phyloP scores from a whole-genome alignment of 1,140 invertebrate species.

The Zaprionus lachaisei region DNA sequence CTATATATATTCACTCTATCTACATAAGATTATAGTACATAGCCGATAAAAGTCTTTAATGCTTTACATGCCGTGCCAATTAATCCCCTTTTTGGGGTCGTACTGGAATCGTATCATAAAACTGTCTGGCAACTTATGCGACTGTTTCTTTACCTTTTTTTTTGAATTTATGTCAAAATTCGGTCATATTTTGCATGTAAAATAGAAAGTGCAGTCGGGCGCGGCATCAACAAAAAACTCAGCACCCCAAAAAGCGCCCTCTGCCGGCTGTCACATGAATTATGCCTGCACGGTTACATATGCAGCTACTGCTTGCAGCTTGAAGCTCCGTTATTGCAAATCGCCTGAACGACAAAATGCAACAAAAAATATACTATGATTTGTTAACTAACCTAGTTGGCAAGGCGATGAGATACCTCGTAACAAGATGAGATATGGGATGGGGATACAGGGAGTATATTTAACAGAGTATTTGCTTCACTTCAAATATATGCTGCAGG shows the following conservation, averaged over 20 bases:
- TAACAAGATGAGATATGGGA: not conserved
- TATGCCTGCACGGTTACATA: slow-evolving; percentile 66
- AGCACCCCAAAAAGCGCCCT: slow-evolving; percentile 28
- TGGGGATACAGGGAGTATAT: not conserved
- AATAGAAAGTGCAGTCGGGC: slow-evolving; percentile 49
- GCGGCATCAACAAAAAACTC: not conserved
- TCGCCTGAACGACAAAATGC: slow-evolving; percentile 35
- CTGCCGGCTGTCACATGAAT: slow-evolving; percentile 67
- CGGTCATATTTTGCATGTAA: slow-evolving; percentile 59
- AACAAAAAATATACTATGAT: not conserved
- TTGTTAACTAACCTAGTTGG: not conserved
- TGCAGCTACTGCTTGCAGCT: slow-evolving; percentile 26
- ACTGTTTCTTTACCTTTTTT: not conserved
- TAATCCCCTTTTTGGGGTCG: not conserved
- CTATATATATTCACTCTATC: no score
- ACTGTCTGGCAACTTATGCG: not conserved
- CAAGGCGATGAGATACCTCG: not conserved
- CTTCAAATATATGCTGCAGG: not conserved
- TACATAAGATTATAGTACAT: no score
- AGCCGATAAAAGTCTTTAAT: not conserved
- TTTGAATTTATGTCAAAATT: slow-evolving; percentile 23
- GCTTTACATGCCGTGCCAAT: not conserved
- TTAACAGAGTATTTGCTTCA: not conserved
- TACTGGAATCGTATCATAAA: not conserved
- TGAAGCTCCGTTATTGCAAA: slow-evolving; percentile 49